Percentiles rank a stretch among this genome's conserved stretches.
Evolutionary conservation across 2,113 vertebrate genomes (phyloP).

Genomic region (Coturnix japonica): DNA sequence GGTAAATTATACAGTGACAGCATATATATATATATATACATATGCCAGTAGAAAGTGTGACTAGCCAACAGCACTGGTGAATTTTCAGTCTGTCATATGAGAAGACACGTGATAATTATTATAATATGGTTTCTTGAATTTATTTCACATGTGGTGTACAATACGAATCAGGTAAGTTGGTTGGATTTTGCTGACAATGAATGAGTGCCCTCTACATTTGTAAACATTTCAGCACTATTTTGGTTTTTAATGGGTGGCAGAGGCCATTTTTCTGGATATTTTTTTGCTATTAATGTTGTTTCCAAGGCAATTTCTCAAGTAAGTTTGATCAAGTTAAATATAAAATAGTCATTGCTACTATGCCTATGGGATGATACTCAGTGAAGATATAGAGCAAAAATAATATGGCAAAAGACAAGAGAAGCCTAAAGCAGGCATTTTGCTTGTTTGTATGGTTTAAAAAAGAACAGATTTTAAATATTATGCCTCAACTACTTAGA

Average conservation of each 20-base stretch:
- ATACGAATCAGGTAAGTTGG: not conserved
- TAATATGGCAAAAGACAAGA: conserved; percentile 22
- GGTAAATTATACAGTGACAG: not conserved
- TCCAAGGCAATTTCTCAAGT: conserved; percentile 2
- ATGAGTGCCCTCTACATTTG: not conserved
- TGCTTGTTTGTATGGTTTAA: too few relatives aligned
- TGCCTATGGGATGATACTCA: not conserved
- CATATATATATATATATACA: not conserved
- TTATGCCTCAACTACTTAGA: not conserved
- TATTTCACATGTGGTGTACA: accelerated
- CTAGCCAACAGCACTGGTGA: not conserved
- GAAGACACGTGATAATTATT: not conserved
- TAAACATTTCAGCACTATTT: conserved; percentile 6
- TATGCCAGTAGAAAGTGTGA: not conserved
- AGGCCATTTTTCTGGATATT: not conserved
- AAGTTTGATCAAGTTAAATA: conserved; percentile 34
- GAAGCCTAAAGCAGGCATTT: conserved; percentile 1
- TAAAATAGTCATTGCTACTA: not conserved
- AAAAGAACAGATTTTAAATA: not conserved
- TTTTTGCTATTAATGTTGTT: not conserved
- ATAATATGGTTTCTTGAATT: not conserved
- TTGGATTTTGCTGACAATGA: not conserved
- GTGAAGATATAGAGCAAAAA: not conserved
- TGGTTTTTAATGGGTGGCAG: not conserved
- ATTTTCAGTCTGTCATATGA: not conserved